These are phyloP conservation scores for Isaurus tuberculatus DNA, from an alignment of 92 coral and sea anemone species.

Conservation along the genomic window DNA sequence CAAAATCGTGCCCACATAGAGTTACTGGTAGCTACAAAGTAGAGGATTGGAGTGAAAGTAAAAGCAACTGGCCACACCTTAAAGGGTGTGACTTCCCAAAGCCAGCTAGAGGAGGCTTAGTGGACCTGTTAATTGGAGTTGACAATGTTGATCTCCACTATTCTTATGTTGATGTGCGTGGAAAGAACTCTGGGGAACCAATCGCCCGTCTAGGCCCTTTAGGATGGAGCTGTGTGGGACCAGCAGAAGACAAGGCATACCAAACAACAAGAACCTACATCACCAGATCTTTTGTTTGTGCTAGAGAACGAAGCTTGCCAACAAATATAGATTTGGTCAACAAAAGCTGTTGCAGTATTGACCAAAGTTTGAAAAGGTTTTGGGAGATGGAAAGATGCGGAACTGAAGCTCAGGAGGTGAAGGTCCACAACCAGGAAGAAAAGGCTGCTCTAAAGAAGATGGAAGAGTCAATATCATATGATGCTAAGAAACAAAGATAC, in stretches of 20 bases:
- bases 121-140: slow-evolving; percentile 65
- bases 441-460: slow-evolving; percentile 30
- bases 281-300: slow-evolving; percentile 45
- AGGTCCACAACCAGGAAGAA: slow-evolving; percentile 30
- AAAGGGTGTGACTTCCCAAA: slow-evolving; percentile 62
- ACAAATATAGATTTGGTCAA: slow-evolving; percentile 4
- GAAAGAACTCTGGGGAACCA: slow-evolving; percentile 47
- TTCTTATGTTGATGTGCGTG: slow-evolving; percentile 60
- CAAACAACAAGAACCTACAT: slow-evolving; percentile 56
- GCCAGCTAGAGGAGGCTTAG: slow-evolving; percentile 66
- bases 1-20: neutral
- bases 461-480: slow-evolving; percentile 34
- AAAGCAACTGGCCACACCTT: slow-evolving; percentile 66
- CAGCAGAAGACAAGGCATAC: slow-evolving; percentile 45
- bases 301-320: neutral
- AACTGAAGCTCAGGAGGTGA: slow-evolving; percentile 22
- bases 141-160: slow-evolving; percentile 70
- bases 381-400: slow-evolving; percentile 73
- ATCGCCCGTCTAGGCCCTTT: slow-evolving; percentile 75
- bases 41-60: slow-evolving; percentile 62
- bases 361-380: slow-evolving; percentile 60
- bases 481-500: slow-evolving; percentile 28
- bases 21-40: slow-evolving; percentile 60
- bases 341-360: slow-evolving; percentile 45
- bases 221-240: slow-evolving; percentile 72